Percentiles rank a stretch among this genome's conserved stretches.
phyloP scores from a whole-genome alignment of 2,113 vertebrate species.

The Copsychus sechellarum region DNA sequence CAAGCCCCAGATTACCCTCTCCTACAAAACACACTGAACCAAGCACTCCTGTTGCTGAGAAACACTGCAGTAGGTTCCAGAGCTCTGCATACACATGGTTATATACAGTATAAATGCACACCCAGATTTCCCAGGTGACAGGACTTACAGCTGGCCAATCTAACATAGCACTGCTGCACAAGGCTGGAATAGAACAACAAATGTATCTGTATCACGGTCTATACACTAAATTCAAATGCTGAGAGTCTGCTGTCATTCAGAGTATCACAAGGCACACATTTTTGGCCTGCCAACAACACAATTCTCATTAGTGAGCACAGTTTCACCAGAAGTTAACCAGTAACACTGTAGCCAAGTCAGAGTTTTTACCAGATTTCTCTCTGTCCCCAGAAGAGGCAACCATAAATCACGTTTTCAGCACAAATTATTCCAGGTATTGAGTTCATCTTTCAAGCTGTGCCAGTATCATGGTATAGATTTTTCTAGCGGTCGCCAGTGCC shows the following conservation, averaged over 20 bases:
- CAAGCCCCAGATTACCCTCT: background rate
- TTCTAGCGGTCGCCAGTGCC: background rate
- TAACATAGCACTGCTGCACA: background rate
- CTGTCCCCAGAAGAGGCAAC: background rate
- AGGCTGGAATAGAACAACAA: background rate
- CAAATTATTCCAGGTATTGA: fast-evolving
- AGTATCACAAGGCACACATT: background rate
- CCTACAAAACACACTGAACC: background rate
- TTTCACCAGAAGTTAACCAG: background rate
- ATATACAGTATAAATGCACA: background rate
- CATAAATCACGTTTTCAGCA: background rate
- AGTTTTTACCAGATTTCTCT: background rate
- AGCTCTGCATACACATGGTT: background rate
- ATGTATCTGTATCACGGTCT: background rate
- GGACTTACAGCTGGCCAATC: background rate
- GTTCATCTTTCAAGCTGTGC: background rate
- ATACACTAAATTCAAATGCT: background rate
- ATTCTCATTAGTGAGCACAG: background rate
- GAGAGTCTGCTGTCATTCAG: background rate
- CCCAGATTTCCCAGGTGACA: background rate
- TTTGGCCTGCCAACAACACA: background rate
- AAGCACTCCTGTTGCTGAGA: background rate
- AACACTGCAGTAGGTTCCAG: background rate
- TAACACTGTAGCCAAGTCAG: background rate
- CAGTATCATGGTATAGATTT: background rate